Evolutionary conservation across 2,888 invertebrate species (phyloP).

Genomic region (Apamea anceps): DNA sequence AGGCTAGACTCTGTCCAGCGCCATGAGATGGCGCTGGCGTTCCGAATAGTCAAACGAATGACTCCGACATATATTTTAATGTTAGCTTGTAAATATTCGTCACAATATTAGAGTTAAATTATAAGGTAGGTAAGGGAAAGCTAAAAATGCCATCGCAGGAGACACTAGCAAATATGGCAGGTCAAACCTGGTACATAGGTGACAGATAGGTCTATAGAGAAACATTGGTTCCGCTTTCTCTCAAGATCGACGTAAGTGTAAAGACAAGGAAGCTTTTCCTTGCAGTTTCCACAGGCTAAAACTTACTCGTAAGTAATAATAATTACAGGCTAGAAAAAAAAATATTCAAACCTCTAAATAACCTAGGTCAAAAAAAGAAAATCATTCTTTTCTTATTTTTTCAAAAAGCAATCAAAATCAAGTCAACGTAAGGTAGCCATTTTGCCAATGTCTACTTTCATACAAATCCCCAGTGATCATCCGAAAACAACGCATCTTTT

Average conservation of each 20-base stretch:
- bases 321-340: not conserved
- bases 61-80: no score
- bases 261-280: no score
- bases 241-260: not conserved
- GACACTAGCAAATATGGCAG: not conserved
- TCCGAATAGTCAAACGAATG: no score
- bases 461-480: not conserved
- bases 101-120: no score
- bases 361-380: no score
- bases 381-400: not conserved
- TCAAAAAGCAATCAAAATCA: not conserved
- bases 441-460: not conserved
- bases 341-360: no score
- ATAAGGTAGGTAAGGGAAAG: not conserved
- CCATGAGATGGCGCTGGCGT: no score
- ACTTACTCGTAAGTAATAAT: not conserved
- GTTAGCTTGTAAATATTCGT: no score
- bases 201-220: not conserved
- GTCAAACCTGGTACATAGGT: not conserved
- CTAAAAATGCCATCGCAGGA: not conserved
- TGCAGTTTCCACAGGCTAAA: not conserved
- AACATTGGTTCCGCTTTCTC: not conserved
- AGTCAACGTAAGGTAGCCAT: not conserved
- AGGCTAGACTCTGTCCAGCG: no score
- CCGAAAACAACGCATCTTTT: slow-evolving; percentile 29